Base-by-base conservation (phyloP, 37 sponge, comb jelly and placozoan species). In the Ianthella basta region DNA sequence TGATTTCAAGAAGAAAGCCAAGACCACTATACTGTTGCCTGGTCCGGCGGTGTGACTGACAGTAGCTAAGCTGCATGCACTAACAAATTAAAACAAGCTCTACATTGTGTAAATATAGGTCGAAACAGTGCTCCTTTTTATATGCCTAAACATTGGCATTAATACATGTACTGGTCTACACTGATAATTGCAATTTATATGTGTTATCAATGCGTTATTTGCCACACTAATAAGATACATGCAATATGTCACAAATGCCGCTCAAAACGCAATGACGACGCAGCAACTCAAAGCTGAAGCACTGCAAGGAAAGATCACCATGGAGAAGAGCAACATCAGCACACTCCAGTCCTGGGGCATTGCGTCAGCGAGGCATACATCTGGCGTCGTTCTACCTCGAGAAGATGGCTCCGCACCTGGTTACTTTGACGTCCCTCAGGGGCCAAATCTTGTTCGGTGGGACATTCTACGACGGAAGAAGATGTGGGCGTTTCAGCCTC, bases 301-400 rank as follows among this genome's bases (percentile, higher is more conserved):
- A 70, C 5, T 34, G 72, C 37, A 34, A 57, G 15, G 34, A 35
- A 35, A 70, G 20, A 70, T 70, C 6, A 6, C 36, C 15, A 41
- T 16, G 53, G 40, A 24, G 4, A 61, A 10, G 29, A 61, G 12
- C 10, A 29, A n/a, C 29, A 29, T 61, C 24, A 27, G 10, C 29
- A 29, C 14, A 4, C 27, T 41, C 13, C 86, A 86, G 73, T 91
- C 91, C 15, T 91, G 87, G 87, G 91, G 91, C 10, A 80, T 91
- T 50, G 91, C 91, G 27, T 87, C 88, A 61, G 91, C 91, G 33
- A 53, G 91, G 5, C 85, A 91, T 82, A 84, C 88, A 33, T 91
- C 91, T 0, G 88, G 88, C 0, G 16, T 79, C 33, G 33, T 33
- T 0, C 82, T 86, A 34, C 39, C 57, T 40, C 75, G 63, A 34